Conservation (phyloP, 2,888 invertebrate species). For the Petrophora chlorosata region DNA sequence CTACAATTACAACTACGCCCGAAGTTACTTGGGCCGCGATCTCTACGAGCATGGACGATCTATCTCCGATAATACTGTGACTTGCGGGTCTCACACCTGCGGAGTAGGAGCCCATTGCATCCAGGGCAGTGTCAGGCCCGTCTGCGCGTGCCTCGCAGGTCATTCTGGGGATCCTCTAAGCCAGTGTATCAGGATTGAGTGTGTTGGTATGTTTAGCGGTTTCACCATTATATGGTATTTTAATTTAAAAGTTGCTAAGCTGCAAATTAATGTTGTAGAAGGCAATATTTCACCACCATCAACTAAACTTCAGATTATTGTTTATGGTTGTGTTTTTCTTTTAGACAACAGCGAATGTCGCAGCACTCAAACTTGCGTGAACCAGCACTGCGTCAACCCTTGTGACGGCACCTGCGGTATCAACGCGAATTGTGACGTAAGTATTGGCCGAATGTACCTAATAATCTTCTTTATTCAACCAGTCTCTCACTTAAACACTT, state of each 20-base stretch:
- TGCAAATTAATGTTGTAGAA: no score
- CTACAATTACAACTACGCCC: slow-evolving; percentile 57
- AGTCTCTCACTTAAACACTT: neutral
- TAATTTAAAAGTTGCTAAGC: no score
- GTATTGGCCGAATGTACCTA: slow-evolving; percentile 26
- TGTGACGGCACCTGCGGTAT: slow-evolving; percentile 90
- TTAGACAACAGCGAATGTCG: slow-evolving; percentile 90
- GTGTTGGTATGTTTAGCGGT: slow-evolving; percentile 86
- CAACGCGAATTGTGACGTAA: slow-evolving; percentile 90
- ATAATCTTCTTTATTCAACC: neutral
- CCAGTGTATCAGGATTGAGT: slow-evolving; percentile 89
- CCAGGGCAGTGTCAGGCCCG: slow-evolving; percentile 87
- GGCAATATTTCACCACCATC: no score
- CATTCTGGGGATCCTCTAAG: slow-evolving; percentile 91
- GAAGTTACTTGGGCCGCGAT: slow-evolving; percentile 62
- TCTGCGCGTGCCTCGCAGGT: slow-evolving; percentile 91
- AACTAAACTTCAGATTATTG: no score
- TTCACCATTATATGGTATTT: no score
- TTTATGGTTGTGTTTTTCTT: no score
- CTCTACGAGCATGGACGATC: slow-evolving; percentile 74
- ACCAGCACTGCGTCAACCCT: slow-evolving; percentile 91
- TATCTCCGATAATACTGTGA: slow-evolving; percentile 73
- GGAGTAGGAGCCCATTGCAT: slow-evolving; percentile 88
- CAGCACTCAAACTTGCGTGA: slow-evolving; percentile 87
- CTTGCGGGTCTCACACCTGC: slow-evolving; percentile 85